phyloP scores from a whole-genome alignment of 2,888 invertebrate genomes.

The Megalurothrips usitatus region DNA sequence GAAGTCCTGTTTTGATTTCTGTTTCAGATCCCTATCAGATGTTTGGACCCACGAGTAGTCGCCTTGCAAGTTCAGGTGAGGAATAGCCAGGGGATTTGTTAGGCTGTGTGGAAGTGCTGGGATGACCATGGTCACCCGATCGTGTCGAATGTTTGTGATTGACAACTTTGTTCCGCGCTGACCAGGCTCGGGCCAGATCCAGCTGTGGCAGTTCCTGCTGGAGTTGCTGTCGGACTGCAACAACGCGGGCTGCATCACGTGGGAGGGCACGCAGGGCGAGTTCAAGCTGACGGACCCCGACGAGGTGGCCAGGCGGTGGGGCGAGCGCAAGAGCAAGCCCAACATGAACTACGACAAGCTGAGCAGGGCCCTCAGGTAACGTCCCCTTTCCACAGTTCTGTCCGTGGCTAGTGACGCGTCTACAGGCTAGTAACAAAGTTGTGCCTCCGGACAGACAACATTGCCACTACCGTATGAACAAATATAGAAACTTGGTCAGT shows the following conservation, averaged over 20 bases:
- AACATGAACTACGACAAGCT: conserved; percentile 99
- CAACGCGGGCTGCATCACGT: conserved; percentile 94
- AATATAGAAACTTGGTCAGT: no score
- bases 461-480: no score
- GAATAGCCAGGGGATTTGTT: not conserved
- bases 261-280: conserved; percentile 98
- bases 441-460: no score
- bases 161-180: no score
- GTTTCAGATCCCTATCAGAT: conserved; percentile 96
- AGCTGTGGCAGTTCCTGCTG: conserved; percentile 97
- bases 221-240: conserved; percentile 93
- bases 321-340: conserved; percentile 90
- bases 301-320: conserved; percentile 97
- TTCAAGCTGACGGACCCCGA: conserved; percentile 98
- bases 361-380: conserved; percentile 90
- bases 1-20: conserved; percentile 40
- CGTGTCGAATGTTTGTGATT: no score
- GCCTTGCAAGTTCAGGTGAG: conserved; percentile 90
- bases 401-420: no score
- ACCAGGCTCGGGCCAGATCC: conserved; percentile 91
- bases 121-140: no score
- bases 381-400: no score
- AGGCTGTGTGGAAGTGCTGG: no score
- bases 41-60: conserved; percentile 95
- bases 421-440: no score